A percentile compares a stretch with the other conserved stretches of the same genome.
Evolutionary conservation across 2,888 invertebrate species (phyloP).

Genomic region (Macaria notata): DNA sequence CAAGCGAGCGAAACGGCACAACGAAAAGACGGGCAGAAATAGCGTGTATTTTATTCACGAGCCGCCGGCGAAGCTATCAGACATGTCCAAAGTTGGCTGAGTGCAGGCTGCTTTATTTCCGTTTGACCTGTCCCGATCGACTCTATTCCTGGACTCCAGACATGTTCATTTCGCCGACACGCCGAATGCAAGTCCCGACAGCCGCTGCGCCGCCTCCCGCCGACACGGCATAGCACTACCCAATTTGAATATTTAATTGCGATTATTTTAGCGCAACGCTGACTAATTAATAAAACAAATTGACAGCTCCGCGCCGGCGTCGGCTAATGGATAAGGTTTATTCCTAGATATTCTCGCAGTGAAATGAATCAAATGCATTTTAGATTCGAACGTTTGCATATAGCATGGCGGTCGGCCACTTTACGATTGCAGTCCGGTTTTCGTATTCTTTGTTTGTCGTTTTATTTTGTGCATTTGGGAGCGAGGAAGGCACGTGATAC

Average conservation of each 20-base stretch:
- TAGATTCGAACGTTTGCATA: constrained; percentile 59
- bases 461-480: constrained; percentile 70
- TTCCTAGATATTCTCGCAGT: constrained; percentile 46
- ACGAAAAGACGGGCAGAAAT: constrained; percentile 56
- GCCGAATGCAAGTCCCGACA: constrained; percentile 73
- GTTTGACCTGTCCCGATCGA: constrained; percentile 76
- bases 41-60: constrained; percentile 72
- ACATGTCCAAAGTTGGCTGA: constrained; percentile 76
- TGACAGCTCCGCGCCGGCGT: constrained; percentile 51
- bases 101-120: constrained; percentile 78
- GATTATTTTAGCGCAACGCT: constrained; percentile 64
- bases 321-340: constrained; percentile 56
- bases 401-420: constrained; percentile 54
- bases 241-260: constrained; percentile 73
- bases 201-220: constrained; percentile 56
- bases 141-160: constrained; percentile 72
- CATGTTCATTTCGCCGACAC: constrained; percentile 73
- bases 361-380: constrained; percentile 60
- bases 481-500: constrained; percentile 62
- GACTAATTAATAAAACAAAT: constrained; percentile 68
- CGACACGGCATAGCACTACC: constrained; percentile 75
- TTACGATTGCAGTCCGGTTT: constrained; percentile 59
- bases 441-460: constrained; percentile 65
- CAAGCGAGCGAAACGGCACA: constrained; percentile 35
- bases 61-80: constrained; percentile 70